Percentiles rank a stretch among this genome's conserved stretches.
Conservation (phyloP, 1,140 invertebrate species). For the Heliothis subflexa region DNA sequence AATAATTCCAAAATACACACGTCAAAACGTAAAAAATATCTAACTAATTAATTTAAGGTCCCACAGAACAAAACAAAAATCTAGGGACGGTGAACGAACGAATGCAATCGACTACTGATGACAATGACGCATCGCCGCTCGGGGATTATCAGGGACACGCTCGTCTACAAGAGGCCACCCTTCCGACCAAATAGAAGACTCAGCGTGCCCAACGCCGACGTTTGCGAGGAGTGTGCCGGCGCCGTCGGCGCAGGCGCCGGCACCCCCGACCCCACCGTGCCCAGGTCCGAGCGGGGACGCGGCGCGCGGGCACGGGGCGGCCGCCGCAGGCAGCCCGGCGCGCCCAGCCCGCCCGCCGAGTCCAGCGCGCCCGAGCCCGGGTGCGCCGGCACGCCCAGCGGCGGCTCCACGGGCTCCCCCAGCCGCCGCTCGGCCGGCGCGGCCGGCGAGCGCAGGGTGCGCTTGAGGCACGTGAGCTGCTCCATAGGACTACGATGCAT, state of each 20-base stretch:
- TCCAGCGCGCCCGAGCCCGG: slow-evolving; percentile 80
- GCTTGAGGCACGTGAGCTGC: slow-evolving; percentile 91
- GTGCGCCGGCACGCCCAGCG: slow-evolving; percentile 69
- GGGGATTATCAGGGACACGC: not conserved
- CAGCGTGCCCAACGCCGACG: slow-evolving; percentile 91
- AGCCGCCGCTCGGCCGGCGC: slow-evolving; percentile 74
- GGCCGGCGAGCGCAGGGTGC: slow-evolving; percentile 83
- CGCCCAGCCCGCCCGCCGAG: slow-evolving; percentile 82
- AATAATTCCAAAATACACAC: slow-evolving; percentile 69
- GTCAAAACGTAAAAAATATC: slow-evolving; percentile 77
- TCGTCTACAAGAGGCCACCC: slow-evolving; percentile 90
- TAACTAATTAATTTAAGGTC: slow-evolving; percentile 63
- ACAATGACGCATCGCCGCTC: not conserved
- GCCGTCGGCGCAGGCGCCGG: slow-evolving; percentile 67
- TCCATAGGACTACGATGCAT: slow-evolving; percentile 90
- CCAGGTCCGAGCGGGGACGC: slow-evolving; percentile 77
- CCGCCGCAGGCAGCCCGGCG: slow-evolving; percentile 79
- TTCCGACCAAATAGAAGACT: slow-evolving; percentile 94
- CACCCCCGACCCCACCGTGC: slow-evolving; percentile 79
- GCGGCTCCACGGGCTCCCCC: slow-evolving; percentile 85
- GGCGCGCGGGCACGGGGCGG: slow-evolving; percentile 70
- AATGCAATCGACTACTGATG: slow-evolving; percentile 8
- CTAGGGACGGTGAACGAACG: slow-evolving; percentile 10
- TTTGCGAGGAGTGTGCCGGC: slow-evolving; percentile 75
- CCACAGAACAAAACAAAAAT: slow-evolving; percentile 58